Evolutionary conservation across 1,140 invertebrate genomes (phyloP).

Genomic region (Tyrophagus putrescentiae): DNA sequence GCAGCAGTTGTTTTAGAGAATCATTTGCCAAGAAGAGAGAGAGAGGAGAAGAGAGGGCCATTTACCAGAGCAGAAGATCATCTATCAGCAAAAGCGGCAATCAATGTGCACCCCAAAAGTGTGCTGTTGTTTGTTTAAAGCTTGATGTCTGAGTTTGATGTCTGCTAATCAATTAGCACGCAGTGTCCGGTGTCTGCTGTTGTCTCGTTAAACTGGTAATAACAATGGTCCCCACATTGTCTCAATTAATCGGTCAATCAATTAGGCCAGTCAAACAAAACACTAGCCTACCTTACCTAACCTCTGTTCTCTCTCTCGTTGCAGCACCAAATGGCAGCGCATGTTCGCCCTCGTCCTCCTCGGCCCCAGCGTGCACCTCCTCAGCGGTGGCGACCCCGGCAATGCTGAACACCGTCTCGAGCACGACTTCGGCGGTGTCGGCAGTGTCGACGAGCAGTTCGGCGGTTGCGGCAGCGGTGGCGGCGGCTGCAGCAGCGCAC

Average conservation of each 20-base stretch:
- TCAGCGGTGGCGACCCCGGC: not conserved
- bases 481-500: not conserved
- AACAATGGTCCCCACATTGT: too few relatives aligned
- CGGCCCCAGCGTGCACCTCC: not conserved
- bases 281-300: too few relatives aligned
- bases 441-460: not conserved
- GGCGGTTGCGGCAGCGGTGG: not conserved
- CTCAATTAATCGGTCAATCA: slow-evolving; percentile 10
- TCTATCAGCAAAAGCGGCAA: slow-evolving; percentile 3
- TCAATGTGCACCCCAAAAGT: too few relatives aligned
- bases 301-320: not conserved
- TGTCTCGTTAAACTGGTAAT: too few relatives aligned
- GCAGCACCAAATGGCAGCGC: slow-evolving; percentile 2
- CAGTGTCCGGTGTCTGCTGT: not conserved
- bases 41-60: too few relatives aligned
- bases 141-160: too few relatives aligned
- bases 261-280: not conserved
- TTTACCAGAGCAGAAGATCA: too few relatives aligned
- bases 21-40: too few relatives aligned
- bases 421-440: not conserved
- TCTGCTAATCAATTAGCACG: not conserved
- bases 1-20: too few relatives aligned
- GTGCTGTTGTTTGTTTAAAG: not conserved
- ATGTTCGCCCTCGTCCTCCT: not conserved
- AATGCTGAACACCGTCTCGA: slow-evolving; percentile 11